These are phyloP conservation scores for Porphyrio hochstetteri DNA, from an alignment of 2,113 vertebrate genomes.

Conservation along the genomic window DNA sequence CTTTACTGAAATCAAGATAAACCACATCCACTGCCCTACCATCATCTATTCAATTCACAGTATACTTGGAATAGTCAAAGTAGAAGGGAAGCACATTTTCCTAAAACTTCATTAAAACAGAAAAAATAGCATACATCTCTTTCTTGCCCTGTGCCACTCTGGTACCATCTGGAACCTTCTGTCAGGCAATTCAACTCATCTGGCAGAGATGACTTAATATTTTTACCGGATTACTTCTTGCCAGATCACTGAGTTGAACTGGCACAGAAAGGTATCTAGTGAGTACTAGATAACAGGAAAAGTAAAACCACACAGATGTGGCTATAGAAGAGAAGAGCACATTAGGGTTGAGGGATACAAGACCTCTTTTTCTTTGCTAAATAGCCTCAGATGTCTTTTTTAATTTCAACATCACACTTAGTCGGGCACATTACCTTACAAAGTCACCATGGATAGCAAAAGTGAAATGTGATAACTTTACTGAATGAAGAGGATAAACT, in stretches of 20 bases:
- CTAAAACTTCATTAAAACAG: background rate
- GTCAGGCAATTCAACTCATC: background rate
- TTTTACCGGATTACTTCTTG: background rate
- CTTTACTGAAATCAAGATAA: too few species aligned
- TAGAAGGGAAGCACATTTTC: background rate
- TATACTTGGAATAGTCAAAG: background rate
- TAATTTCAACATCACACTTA: background rate
- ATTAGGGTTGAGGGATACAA: background rate
- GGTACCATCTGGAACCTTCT: fast-evolving
- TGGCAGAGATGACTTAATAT: background rate
- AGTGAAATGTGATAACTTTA: background rate
- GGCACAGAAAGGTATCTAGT: background rate
- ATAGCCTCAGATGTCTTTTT: background rate
- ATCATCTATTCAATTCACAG: too few species aligned
- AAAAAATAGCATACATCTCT: background rate
- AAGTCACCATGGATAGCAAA: fast-evolving
- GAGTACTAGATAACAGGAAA: background rate
- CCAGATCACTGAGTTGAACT: background rate
- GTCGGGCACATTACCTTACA: background rate
- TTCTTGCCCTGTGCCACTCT: background rate
- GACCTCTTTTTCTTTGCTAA: background rate
- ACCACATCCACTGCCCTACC: too few species aligned
- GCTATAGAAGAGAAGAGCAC: background rate
- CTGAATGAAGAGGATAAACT: background rate
- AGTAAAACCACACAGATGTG: background rate